Percentiles rank a stretch among this genome's conserved stretches.
Evolutionary conservation across 2,797 vertebrate genomes (phyloP).

Genomic region (Squalus acanthias): DNA sequence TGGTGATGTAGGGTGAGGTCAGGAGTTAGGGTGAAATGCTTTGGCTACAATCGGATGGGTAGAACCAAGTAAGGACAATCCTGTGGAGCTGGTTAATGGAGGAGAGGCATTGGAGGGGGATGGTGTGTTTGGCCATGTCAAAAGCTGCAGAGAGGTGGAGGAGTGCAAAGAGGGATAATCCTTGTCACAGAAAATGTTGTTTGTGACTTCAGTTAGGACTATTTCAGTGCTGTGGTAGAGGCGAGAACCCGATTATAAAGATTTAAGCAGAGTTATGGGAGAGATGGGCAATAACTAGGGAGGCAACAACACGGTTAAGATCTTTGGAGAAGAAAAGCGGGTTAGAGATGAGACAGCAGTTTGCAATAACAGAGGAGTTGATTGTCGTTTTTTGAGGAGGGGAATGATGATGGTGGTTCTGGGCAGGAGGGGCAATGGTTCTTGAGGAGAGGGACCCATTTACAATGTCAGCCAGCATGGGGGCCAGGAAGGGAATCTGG

Average conservation of each 20-base stretch:
- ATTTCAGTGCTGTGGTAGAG: too few species aligned
- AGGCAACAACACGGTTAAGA: neutral
- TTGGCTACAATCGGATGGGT: too few species aligned
- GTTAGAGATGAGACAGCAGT: neutral
- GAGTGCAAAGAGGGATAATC: too few species aligned
- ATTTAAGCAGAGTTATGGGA: too few species aligned
- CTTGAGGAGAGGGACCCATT: neutral
- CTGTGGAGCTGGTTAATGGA: neutral
- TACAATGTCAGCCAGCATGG: neutral
- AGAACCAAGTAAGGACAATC: neutral
- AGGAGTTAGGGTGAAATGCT: neutral
- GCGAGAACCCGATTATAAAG: neutral
- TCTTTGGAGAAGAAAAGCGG: neutral
- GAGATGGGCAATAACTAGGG: too few species aligned
- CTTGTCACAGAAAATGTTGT: too few species aligned
- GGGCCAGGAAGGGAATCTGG: neutral
- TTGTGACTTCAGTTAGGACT: too few species aligned
- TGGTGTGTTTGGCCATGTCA: too few species aligned
- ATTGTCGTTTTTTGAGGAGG: neutral
- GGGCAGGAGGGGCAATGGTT: neutral
- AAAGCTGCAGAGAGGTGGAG: too few species aligned
- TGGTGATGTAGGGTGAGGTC: too few species aligned
- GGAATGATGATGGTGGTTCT: neutral
- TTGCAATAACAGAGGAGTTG: neutral
- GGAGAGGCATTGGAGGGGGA: too few species aligned